phyloP scores from a whole-genome alignment of 2,888 invertebrate species.

The Dermolepida albohirtum region DNA sequence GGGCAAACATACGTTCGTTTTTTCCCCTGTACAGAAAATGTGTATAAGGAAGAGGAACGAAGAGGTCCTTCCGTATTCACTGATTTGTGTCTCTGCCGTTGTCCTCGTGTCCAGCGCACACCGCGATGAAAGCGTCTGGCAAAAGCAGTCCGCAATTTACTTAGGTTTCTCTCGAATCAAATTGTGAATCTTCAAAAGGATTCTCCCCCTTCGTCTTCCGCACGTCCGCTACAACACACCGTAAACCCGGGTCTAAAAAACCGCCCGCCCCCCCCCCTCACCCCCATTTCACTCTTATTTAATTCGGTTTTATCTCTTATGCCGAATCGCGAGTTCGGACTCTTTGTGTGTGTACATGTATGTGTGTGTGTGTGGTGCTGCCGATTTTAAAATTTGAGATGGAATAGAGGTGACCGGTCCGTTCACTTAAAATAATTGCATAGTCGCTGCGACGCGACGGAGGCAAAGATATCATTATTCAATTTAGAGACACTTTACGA shows the following conservation, averaged over 20 bases:
- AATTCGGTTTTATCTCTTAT: constrained; percentile 60
- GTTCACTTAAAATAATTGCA: constrained; percentile 39
- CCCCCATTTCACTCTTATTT: constrained; percentile 63
- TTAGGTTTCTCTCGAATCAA: constrained; percentile 62
- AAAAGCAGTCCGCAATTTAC: constrained; percentile 65
- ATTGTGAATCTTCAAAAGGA: constrained; percentile 65
- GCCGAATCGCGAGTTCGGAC: constrained; percentile 26
- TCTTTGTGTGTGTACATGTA: constrained; percentile 47
- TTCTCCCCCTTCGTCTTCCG: constrained; percentile 49
- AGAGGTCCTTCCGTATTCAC: constrained; percentile 44
- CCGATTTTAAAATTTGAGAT: constrained; percentile 23
- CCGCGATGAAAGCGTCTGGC: constrained; percentile 56
- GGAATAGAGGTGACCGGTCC: constrained; percentile 22
- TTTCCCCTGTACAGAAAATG: neutral
- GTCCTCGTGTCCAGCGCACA: constrained; percentile 43
- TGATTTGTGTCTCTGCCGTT: constrained; percentile 43
- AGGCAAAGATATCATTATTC: constrained; percentile 36
- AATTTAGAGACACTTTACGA: constrained; percentile 32
- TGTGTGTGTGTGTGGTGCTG: neutral
- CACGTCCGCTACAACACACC: neutral
- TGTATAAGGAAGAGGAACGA: constrained; percentile 18
- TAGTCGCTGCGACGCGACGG: constrained; percentile 17
- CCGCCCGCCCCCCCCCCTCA: constrained; percentile 51
- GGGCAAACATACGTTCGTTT: constrained; percentile 54
- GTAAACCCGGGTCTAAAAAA: constrained; percentile 48